Evolutionary conservation across 1,140 invertebrate genomes (phyloP).

Genomic region (Atta texana): DNA sequence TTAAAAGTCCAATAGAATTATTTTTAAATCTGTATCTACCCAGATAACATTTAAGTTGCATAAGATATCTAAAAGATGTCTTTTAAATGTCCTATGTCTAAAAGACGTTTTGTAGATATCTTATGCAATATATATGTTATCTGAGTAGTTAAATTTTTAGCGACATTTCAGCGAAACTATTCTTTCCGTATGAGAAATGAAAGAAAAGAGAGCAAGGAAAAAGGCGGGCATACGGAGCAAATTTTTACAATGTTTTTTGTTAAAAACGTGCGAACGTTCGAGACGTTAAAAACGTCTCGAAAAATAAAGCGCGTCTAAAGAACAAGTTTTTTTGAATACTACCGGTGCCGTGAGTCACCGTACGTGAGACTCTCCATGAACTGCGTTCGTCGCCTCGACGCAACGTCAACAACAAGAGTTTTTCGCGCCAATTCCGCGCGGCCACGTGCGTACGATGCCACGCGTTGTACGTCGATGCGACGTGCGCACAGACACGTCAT

Average conservation of each 20-base stretch:
- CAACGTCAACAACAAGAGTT: conserved; percentile 28
- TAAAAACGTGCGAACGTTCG: background rate
- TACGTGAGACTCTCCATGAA: background rate
- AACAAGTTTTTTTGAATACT: background rate
- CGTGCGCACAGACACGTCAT: conserved; percentile 42
- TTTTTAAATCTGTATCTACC: no score
- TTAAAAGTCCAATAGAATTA: no score
- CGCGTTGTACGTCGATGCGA: conserved; percentile 32
- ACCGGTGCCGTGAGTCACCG: background rate
- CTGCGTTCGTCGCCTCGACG: background rate
- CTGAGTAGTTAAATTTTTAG: no score
- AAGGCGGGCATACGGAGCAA: background rate
- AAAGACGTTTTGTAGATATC: no score
- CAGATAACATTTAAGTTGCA: no score
- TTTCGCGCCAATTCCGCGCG: conserved; percentile 71
- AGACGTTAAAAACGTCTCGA: no score
- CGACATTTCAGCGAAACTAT: no score
- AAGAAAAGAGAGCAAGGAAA: background rate
- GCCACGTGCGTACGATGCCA: conserved; percentile 63
- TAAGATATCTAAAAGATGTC: no score
- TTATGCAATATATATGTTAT: no score
- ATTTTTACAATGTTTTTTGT: background rate
- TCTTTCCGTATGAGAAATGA: background rate
- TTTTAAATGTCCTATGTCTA: no score
- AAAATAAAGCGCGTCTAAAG: no score